Conservation (phyloP, 2,797 vertebrate genomes). For the Petrocephalus sullivani region DNA sequence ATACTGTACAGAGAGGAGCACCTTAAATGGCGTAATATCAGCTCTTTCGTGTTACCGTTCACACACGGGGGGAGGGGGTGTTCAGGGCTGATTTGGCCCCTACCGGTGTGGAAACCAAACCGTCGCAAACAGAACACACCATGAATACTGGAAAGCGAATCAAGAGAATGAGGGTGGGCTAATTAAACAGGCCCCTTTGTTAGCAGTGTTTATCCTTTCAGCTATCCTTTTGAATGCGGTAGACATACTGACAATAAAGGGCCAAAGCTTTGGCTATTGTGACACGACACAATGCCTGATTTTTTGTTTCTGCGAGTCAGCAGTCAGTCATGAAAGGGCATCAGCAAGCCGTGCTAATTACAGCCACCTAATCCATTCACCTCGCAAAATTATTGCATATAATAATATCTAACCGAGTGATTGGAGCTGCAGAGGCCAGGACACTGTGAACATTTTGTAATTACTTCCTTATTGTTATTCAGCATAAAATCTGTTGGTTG, state of each 20-base stretch:
- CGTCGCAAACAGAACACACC: neutral
- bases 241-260: neutral
- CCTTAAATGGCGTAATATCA: neutral
- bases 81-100: neutral
- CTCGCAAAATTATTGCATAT: slow-evolving; percentile 46
- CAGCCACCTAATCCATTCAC: slow-evolving; percentile 39
- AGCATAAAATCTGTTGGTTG: slow-evolving; percentile 42
- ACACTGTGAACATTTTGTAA: slow-evolving; percentile 56
- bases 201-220: neutral
- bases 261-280: slow-evolving; percentile 38
- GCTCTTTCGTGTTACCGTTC: neutral
- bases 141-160: neutral
- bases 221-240: neutral
- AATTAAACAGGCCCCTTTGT: neutral
- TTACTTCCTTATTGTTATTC: slow-evolving; percentile 59
- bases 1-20: neutral
- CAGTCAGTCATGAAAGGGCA: slow-evolving; percentile 29
- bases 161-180: neutral
- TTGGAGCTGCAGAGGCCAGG: slow-evolving; percentile 54
- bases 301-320: slow-evolving; percentile 34
- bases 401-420: slow-evolving; percentile 47
- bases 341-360: slow-evolving; percentile 46
- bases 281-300: slow-evolving; percentile 29
- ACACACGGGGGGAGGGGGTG: neutral
- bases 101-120: neutral